phyloP scores from a whole-genome alignment of 2,888 invertebrate genomes.

The Andrena marginata region DNA sequence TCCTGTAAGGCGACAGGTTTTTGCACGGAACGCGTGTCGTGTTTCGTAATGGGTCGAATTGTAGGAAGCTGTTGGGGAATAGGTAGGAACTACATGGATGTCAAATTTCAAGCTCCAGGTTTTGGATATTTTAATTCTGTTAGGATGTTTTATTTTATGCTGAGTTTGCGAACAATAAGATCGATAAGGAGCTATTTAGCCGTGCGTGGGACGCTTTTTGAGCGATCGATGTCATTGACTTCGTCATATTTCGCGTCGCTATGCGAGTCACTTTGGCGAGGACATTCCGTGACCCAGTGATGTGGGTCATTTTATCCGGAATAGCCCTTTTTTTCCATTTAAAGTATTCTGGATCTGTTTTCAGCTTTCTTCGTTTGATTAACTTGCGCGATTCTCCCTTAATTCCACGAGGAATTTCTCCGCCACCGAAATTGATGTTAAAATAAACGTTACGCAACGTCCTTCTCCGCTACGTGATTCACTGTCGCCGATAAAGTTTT shows the following conservation, averaged over 20 bases:
- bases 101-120: not conserved
- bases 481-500: not conserved
- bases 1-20: not conserved
- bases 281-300: not conserved
- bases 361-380: no score
- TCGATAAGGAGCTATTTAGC: no score
- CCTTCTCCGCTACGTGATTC: not conserved
- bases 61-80: slow-evolving; percentile 1
- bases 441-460: not conserved
- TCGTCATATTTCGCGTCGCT: not conserved
- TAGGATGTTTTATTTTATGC: not conserved
- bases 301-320: not conserved
- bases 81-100: not conserved
- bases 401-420: not conserved
- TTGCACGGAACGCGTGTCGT: not conserved
- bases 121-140: not conserved
- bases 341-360: not conserved
- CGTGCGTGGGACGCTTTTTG: not conserved
- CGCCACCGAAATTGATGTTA: not conserved
- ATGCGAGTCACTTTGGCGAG: not conserved
- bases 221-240: slow-evolving; percentile 1
- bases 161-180: not conserved
- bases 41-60: slow-evolving; percentile 16
- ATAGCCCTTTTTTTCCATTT: no score
- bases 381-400: no score